Percentiles rank a stretch among this genome's conserved stretches.
Conservation (phyloP, 1,140 invertebrate species). For the Dendroctonus valens region DNA sequence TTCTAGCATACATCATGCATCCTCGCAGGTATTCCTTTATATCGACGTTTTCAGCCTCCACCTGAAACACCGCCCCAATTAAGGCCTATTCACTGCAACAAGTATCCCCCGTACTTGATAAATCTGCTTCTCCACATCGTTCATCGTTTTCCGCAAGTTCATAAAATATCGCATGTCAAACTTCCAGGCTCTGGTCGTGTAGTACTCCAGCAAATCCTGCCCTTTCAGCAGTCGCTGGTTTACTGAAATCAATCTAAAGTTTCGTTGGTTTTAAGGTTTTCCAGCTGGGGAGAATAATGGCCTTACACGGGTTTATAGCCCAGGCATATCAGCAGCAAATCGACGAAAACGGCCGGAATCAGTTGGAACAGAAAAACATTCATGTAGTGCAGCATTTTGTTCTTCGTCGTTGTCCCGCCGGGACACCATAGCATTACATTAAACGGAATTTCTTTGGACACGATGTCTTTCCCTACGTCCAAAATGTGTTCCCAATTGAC, state of each 20-base stretch:
- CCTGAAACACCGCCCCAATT: slow-evolving; percentile 42
- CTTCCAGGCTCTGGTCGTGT: slow-evolving; percentile 53
- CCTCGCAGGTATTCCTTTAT: slow-evolving; percentile 49
- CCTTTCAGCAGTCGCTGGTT: slow-evolving; percentile 65
- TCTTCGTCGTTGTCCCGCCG: slow-evolving; percentile 82
- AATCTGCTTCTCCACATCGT: slow-evolving; percentile 45
- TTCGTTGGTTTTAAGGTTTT: background rate
- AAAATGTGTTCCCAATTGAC: slow-evolving; percentile 79
- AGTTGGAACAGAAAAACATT: slow-evolving; percentile 80
- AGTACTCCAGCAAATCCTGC: slow-evolving; percentile 52
- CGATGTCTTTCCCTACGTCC: slow-evolving; percentile 72
- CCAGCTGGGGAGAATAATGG: slow-evolving; percentile 4
- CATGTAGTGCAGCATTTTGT: slow-evolving; percentile 69
- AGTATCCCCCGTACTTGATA: slow-evolving; percentile 41
- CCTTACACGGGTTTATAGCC: slow-evolving; percentile 82
- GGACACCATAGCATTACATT: slow-evolving; percentile 83
- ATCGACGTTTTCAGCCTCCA: slow-evolving; percentile 48
- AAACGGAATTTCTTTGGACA: slow-evolving; percentile 67
- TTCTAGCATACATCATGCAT: slow-evolving; percentile 49
- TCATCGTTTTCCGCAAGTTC: slow-evolving; percentile 44
- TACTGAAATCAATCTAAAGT: background rate
- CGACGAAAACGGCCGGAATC: slow-evolving; percentile 79
- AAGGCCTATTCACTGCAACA: background rate
- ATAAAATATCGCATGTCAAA: slow-evolving; percentile 48
- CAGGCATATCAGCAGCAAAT: slow-evolving; percentile 69